Evolutionary conservation across 2,797 vertebrate species (phyloP).

Genomic region (Lemur catta): DNA sequence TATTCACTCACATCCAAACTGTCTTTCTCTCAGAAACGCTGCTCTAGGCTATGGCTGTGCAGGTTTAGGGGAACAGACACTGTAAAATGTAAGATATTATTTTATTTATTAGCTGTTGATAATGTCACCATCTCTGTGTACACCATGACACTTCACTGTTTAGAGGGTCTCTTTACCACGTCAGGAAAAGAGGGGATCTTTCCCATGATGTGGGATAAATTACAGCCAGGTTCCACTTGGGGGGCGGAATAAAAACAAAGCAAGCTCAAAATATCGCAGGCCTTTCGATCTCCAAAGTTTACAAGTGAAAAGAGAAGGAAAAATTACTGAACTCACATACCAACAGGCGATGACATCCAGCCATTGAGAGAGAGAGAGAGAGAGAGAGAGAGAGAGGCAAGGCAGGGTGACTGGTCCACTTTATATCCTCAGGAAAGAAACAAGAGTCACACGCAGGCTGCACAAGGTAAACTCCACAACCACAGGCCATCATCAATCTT

Average conservation of each 20-base stretch:
- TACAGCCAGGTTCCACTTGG: background rate
- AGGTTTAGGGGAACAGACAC: background rate
- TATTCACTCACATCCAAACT: background rate
- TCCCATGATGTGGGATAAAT: background rate
- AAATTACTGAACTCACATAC: background rate
- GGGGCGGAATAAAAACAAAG: background rate
- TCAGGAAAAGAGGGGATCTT: background rate
- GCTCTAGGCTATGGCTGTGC: too few relatives aligned
- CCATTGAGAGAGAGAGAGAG: too few relatives aligned
- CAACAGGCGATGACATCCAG: background rate
- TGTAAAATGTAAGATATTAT: background rate
- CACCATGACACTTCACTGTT: background rate
- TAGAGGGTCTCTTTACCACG: background rate
- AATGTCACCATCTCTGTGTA: background rate
- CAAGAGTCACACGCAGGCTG: background rate
- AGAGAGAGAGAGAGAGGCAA: too few relatives aligned
- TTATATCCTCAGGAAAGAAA: background rate
- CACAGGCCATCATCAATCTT: background rate
- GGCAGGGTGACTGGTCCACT: background rate
- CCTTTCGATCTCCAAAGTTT: background rate
- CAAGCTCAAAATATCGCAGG: background rate
- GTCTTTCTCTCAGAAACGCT: background rate
- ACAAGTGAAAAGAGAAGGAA: background rate
- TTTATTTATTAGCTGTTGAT: conserved; percentile 5
- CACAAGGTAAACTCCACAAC: background rate